These are phyloP conservation scores for Watsonalla cultraria DNA, from an alignment of 2,888 invertebrate species.

Conservation along the genomic window DNA sequence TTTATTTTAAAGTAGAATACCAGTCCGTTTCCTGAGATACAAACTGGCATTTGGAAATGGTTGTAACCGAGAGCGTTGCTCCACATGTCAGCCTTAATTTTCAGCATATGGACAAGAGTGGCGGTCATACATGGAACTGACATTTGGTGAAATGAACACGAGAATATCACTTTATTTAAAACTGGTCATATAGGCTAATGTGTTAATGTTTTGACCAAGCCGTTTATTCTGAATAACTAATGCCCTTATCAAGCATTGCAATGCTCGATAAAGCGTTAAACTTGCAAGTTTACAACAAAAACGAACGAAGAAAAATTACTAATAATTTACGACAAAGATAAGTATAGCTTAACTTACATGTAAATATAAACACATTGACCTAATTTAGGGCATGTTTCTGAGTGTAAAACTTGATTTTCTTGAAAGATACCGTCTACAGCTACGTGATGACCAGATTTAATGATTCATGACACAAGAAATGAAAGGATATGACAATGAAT, in stretches of 20 bases:
- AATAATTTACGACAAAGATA: background rate
- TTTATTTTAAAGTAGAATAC: background rate
- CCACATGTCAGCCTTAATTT: background rate
- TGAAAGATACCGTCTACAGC: background rate
- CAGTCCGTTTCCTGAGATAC: background rate
- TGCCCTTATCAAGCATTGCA: too few relatives aligned
- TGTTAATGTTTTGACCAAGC: too few relatives aligned
- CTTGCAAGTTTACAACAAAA: too few relatives aligned
- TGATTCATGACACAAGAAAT: background rate
- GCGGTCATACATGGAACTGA: constrained; percentile 1
- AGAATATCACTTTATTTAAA: background rate
- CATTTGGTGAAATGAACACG: background rate
- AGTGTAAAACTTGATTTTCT: background rate
- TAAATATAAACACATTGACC: background rate
- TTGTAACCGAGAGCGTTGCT: background rate
- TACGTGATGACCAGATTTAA: background rate
- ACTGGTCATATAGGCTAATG: background rate
- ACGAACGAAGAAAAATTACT: too few relatives aligned
- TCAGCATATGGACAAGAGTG: background rate
- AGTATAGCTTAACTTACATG: background rate
- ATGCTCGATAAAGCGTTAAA: too few relatives aligned
- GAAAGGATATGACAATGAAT: background rate
- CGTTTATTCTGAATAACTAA: too few relatives aligned
- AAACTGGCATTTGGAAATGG: background rate
- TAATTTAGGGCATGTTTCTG: background rate